A percentile compares a stretch with the other conserved stretches of the same genome.
Conservation (phyloP, 2,797 vertebrate genomes). For the Notamacropus eugenii region DNA sequence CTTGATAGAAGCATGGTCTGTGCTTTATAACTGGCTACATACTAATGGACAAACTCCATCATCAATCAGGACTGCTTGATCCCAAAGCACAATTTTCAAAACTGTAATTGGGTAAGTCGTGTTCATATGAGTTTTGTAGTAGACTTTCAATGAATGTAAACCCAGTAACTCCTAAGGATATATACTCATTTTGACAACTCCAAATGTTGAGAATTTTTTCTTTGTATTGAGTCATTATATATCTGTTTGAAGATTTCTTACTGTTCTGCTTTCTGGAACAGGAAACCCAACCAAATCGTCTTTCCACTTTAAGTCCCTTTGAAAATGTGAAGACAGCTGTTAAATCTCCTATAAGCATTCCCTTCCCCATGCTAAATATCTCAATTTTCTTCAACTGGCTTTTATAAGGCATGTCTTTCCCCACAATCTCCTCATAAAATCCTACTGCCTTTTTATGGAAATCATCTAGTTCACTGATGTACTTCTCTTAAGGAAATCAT, state of each 20-base stretch:
- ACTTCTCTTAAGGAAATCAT: not conserved
- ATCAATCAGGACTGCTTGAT: not conserved
- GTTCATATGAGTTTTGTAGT: not conserved
- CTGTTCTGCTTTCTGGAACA: not conserved
- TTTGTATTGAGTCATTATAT: not conserved
- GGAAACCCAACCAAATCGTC: not conserved
- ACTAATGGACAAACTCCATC: not conserved
- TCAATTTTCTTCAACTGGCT: not conserved
- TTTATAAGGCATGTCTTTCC: not conserved
- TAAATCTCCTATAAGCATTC: not conserved
- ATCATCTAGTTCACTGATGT: not conserved
- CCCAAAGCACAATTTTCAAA: not conserved
- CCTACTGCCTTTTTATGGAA: not conserved
- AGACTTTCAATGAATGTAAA: not conserved
- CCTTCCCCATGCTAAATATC: not conserved
- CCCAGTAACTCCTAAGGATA: not conserved
- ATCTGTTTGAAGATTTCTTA: not conserved
- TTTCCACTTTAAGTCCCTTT: not conserved
- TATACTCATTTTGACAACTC: not conserved
- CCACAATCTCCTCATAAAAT: not conserved
- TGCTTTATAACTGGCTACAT: not conserved
- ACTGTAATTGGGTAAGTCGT: no score
- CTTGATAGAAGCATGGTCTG: not conserved
- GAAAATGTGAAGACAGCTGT: not conserved
- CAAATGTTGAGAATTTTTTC: not conserved